phyloP scores from a whole-genome alignment of 1,140 invertebrate species.

The Cotesia chilonis region DNA sequence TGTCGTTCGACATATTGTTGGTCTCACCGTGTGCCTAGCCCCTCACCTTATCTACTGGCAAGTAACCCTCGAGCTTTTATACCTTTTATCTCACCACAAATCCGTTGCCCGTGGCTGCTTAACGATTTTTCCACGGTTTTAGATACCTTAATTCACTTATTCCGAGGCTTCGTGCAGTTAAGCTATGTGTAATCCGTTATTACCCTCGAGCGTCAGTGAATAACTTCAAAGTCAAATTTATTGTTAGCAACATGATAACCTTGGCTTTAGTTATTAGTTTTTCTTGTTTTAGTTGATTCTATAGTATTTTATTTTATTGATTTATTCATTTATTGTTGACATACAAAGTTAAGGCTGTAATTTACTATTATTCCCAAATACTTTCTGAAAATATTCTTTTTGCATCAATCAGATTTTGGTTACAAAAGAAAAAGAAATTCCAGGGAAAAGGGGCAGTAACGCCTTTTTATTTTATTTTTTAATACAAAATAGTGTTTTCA shows the following conservation, averaged over 20 bases:
- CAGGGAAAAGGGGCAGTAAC: too few relatives aligned
- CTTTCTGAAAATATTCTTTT: too few relatives aligned
- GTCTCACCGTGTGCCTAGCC: conserved; percentile 49
- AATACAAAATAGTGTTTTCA: too few relatives aligned
- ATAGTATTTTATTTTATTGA: too few relatives aligned
- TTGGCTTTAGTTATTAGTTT: background rate
- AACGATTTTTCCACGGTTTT: conserved; percentile 40
- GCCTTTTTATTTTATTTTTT: too few relatives aligned
- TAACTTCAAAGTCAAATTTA: conserved; percentile 57
- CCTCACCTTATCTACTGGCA: conserved; percentile 50
- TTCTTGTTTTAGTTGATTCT: background rate
- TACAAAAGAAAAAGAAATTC: too few relatives aligned
- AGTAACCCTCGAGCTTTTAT: conserved; percentile 44
- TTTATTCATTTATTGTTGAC: too few relatives aligned
- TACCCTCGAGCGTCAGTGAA: conserved; percentile 55
- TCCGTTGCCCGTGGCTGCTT: conserved; percentile 31
- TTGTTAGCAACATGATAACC: conserved; percentile 24
- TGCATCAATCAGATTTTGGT: too few relatives aligned
- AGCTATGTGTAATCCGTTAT: conserved; percentile 57
- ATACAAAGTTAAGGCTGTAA: too few relatives aligned
- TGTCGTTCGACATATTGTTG: conserved; percentile 55
- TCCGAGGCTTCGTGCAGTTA: conserved; percentile 58
- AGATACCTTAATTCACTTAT: conserved; percentile 52
- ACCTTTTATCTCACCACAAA: conserved; percentile 43
- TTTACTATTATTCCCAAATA: too few relatives aligned